Conservation (phyloP, 1,140 invertebrate species). For the Sminthurides bifidus region DNA sequence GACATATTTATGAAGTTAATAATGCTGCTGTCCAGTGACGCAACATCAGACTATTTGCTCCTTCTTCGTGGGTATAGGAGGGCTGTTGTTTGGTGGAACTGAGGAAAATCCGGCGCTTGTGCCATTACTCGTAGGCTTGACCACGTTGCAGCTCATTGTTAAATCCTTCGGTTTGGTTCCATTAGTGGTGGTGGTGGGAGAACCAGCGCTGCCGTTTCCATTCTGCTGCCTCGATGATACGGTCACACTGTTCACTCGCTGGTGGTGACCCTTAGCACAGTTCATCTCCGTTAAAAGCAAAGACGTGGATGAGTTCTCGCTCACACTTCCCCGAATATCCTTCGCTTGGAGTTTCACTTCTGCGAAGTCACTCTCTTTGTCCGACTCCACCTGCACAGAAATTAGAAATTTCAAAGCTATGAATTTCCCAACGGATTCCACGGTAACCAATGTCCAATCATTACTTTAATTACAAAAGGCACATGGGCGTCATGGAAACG, state of each 20-base stretch:
- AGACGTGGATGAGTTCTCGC: slow-evolving; percentile 28
- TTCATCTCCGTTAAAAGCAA: slow-evolving; percentile 28
- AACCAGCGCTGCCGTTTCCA: slow-evolving; percentile 11
- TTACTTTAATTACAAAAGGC: no score
- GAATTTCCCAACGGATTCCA: not conserved
- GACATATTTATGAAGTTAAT: no score
- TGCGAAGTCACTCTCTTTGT: slow-evolving; percentile 29
- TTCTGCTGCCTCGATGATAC: slow-evolving; percentile 7
- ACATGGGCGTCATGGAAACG: no score
- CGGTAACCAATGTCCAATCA: no score
- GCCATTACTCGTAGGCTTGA: slow-evolving; percentile 7
- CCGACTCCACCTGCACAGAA: slow-evolving; percentile 26
- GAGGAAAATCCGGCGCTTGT: not conserved
- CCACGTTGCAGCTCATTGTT: slow-evolving; percentile 10
- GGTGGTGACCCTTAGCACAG: slow-evolving; percentile 21
- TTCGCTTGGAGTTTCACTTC: slow-evolving; percentile 23
- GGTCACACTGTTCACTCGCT: slow-evolving; percentile 18
- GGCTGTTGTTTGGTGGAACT: slow-evolving; percentile 8
- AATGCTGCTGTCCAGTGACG: no score
- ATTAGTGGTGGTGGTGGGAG: slow-evolving; percentile 9
- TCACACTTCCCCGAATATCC: slow-evolving; percentile 30
- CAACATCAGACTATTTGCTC: slow-evolving; percentile 31
- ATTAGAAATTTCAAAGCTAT: no score
- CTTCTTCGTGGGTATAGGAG: slow-evolving; percentile 30
- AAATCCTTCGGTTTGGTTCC: slow-evolving; percentile 10